Base-by-base conservation (phyloP, 2,888 invertebrate genomes). In the Phymatocera aterrima region DNA sequence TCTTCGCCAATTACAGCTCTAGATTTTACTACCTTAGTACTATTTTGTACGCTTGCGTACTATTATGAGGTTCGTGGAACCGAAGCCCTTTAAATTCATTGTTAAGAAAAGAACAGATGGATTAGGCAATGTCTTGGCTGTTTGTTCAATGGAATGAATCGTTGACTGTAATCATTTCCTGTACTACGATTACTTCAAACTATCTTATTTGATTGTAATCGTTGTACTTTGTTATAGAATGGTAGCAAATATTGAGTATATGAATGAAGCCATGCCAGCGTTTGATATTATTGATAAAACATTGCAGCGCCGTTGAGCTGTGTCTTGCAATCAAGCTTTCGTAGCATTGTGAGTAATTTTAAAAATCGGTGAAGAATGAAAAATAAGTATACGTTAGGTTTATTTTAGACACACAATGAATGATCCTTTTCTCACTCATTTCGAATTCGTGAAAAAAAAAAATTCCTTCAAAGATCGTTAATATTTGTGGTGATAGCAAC, bases 261-360 rank as follows among this genome's bases (percentile, higher is more conserved):
- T 28, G n/a, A 31, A 60, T n/a, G 5, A 28, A 60, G 12, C 60
- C n/a, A 31, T n/a, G 8, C 2, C 21, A 51, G 21, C 18, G 21
- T 10, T 24, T n/a, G 28, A 60, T n/a, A 6, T 31, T 74, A 74
- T 74, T 74, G 74, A 74, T 74, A 54, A 74, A 74, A 74, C 74
- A 74, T 54, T 51, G 57, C 15, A 15, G 3, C n/a, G 8, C 74
- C 34, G 12, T 43, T 43, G 43, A 43, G n/a, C 28, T 57, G 15
- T 28, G 57, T 12, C 51, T 72, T 43, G 48, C 15, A 57, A 28
- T 21, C 57, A 12, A 15, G 57, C 28, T 57, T 57, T 28, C 28
- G 24, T 28, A 18, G 57, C 28, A 21, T 28, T 57, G 24, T 1
- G 28, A 57, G 28, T 57, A 57, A 24, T 15, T 12, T 57, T 28